Conservation (phyloP, 1,140 invertebrate species). For the Cyclargus thomasi region DNA sequence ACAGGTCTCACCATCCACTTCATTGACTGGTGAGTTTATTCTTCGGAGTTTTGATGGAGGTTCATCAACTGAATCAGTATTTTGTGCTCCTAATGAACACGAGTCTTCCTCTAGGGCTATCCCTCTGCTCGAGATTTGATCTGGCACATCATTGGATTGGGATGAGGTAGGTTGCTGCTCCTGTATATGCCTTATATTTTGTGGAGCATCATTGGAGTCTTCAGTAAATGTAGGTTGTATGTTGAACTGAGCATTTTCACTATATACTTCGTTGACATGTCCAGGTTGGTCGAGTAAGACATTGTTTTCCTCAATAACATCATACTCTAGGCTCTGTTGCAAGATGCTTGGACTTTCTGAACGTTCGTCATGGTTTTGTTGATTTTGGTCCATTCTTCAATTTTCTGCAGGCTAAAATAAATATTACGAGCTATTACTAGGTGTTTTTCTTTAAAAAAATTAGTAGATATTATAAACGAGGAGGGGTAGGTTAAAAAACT, state of each 20-base stretch:
- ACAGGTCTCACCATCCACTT: constrained; percentile 83
- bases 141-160: constrained; percentile 13
- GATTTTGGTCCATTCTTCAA: constrained; percentile 6
- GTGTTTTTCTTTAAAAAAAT: too few species aligned
- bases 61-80: constrained; percentile 30
- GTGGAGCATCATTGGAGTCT: not conserved
- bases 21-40: constrained; percentile 52
- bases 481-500: too few species aligned
- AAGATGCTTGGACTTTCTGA: constrained; percentile 28
- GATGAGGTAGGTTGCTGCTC: constrained; percentile 19
- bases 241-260: constrained; percentile 21
- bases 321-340: constrained; percentile 22
- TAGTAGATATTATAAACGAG: too few species aligned
- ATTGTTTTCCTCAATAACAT: constrained; percentile 7
- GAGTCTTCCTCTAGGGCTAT: not conserved
- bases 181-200: not conserved
- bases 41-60: constrained; percentile 57
- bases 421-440: too few species aligned
- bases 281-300: not conserved
- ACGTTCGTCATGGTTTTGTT: constrained; percentile 18
- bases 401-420: not conserved
- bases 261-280: not conserved
- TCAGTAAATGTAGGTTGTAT: constrained; percentile 6
- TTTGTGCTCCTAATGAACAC: not conserved
- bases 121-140: not conserved